Evolutionary conservation across 1,140 invertebrate genomes (phyloP), one percentile per base, ranked within the genome.

Genomic region (Apis cerana): DNA sequence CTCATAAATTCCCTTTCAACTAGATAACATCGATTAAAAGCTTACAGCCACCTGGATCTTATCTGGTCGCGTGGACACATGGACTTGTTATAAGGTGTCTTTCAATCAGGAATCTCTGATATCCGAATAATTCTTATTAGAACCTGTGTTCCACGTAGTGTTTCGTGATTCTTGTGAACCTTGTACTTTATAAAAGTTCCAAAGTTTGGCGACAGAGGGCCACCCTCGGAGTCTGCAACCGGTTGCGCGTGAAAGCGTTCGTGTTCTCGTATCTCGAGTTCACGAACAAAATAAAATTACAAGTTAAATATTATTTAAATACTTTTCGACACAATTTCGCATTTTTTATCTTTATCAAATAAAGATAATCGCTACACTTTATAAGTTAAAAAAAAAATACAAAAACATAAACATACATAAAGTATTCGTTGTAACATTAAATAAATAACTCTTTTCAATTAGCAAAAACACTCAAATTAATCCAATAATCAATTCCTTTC

Each of bases 1-100:
- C 50, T 72, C 74, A 67, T 89, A 88, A 88, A 89, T 87, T 84
- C 70, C 21, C 12, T 83, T 79, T 79, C 54, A 83, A 83, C 43
- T 67, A 80, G 59, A 72, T 74, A 82, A 64, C 62, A 71, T 87
- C 69, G 65, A 89, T 87, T 88, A 85, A 70, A 88, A 85, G 69
- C 52, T 71, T 48, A 75, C 64, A 43, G 56, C 58, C 50, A n/a
- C 15, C n/a, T 19, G 58, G 59, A 74, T 75, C 75, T 87, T 84
- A 82, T 82, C 84, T 82, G 27, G 13, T 7, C 23, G 10, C 69
- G 33, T 52, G 48, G 58, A 81, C 52, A 67, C 72, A 15, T 50
- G 76, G 75, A 61, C 12, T 15, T 67, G 59, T 33, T 59, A 33
- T 23, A 27, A 23, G 70, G 19, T 52, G 23, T 21, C 65, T 50